A percentile compares a stretch with the other conserved stretches of the same genome.
Conservation (phyloP, 2,797 vertebrate species). For the Sebastes nivosus region DNA sequence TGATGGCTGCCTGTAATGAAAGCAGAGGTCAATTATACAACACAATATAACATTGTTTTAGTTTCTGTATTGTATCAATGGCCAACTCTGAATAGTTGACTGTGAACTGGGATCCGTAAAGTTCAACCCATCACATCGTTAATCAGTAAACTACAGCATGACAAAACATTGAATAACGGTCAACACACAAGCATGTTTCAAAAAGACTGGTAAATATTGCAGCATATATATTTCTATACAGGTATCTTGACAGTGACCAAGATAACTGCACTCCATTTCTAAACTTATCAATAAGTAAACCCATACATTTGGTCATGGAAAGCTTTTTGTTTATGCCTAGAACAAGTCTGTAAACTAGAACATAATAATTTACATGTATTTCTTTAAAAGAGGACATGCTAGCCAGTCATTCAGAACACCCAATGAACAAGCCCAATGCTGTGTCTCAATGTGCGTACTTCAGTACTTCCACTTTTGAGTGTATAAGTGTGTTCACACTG, state of each 20-base stretch:
- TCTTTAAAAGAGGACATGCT: background rate
- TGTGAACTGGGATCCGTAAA: background rate
- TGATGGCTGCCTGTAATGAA: constrained; percentile 95
- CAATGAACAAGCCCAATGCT: background rate
- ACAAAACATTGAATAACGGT: background rate
- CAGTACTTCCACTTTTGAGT: no score
- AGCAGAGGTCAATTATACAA: constrained; percentile 20
- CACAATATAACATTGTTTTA: background rate
- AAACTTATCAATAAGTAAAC: background rate
- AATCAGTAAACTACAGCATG: background rate
- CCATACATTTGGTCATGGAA: background rate
- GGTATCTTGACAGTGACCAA: background rate
- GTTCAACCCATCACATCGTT: background rate
- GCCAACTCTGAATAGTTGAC: background rate
- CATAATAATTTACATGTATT: background rate
- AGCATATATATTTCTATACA: background rate
- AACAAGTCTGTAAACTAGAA: background rate
- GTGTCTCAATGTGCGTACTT: no score
- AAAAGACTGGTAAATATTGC: background rate
- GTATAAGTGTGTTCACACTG: no score
- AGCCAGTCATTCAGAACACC: background rate
- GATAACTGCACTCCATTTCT: background rate
- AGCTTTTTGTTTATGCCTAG: background rate
- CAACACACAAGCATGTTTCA: background rate
- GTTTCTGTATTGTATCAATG: background rate